Evolutionary conservation across 2,888 invertebrate species (phyloP).

Genomic region (Resseliella maxima): DNA sequence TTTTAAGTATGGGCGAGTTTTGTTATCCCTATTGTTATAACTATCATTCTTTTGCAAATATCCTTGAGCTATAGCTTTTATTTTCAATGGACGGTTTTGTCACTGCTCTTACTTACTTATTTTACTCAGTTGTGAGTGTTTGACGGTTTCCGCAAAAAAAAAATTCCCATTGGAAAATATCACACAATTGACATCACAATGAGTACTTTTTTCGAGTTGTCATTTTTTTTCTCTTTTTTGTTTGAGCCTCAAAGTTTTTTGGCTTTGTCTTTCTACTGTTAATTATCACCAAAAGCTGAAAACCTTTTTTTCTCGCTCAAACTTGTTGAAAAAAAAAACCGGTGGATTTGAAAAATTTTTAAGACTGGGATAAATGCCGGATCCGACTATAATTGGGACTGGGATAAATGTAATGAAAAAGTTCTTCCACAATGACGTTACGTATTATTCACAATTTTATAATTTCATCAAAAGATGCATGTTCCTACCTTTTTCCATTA

Average conservation of each 20-base stretch:
- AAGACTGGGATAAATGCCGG: too few species aligned
- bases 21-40: not conserved
- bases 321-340: too few species aligned
- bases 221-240: too few species aligned
- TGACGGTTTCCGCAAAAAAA: not conserved
- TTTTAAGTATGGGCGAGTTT: not conserved
- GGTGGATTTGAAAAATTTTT: too few species aligned
- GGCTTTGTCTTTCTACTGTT: not conserved
- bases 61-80: not conserved
- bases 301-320: too few species aligned
- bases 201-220: too few species aligned
- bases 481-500: not conserved
- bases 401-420: too few species aligned
- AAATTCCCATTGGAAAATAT: not conserved
- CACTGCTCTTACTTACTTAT: not conserved
- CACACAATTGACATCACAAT: not conserved
- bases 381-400: too few species aligned
- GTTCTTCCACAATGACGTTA: not conserved
- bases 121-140: not conserved
- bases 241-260: too few species aligned
- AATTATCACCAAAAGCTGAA: not conserved
- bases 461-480: not conserved
- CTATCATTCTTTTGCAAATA: not conserved
- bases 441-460: not conserved
- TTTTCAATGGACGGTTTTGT: not conserved